Evolutionary conservation across 2,888 invertebrate species (phyloP), one percentile per base, ranked within the genome.

Genomic region (Drosophila fungiperda): DNA sequence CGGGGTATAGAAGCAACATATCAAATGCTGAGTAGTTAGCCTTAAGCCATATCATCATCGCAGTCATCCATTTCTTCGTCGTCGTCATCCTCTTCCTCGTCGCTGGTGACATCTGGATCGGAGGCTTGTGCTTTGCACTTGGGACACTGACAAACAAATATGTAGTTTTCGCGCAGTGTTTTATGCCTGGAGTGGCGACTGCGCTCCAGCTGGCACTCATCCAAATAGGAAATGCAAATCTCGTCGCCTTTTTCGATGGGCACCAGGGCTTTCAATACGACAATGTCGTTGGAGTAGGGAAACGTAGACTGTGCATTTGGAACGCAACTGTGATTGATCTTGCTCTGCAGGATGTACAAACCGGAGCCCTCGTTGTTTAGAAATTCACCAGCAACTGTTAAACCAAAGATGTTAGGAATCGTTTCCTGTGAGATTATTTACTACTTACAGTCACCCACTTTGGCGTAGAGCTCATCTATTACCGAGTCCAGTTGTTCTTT

Each of bases 341-440:
- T 95, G 91, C 98, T 98, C 92, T 99, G 98, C n/a, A 97, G 91
- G 32, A 94, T 93, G 92, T 96, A 99, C 0, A 99, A 94, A 0
- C 97, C 99, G 0, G 98, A 97, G 0, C 99, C 99, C 94, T 99
- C 99, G 79, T 96, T 97, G 93, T 98, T 97, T 23, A 98, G 93
- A 93, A 98, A 99, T 73, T 95, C 95, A 68, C 93, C 93, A 83
- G 93, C 92, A 79, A 92, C 93, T 93, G 35, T 0, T 20, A 20
- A 26, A n/a, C 2, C 17, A 40, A 3, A 2, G 7, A 29, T 26
- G 29, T 33, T 9, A 23, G 12, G 9, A 50, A 6, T 26, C 15
- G 3, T 29, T 6, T 35, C 0, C 0, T 17, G 48, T 35, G 11
- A 4, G n/a, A n/a, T 0, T 20, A 6, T 5, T 9, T 42, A 15